Base-by-base conservation (phyloP, 2,888 invertebrate genomes). In the Clostera curtula region DNA sequence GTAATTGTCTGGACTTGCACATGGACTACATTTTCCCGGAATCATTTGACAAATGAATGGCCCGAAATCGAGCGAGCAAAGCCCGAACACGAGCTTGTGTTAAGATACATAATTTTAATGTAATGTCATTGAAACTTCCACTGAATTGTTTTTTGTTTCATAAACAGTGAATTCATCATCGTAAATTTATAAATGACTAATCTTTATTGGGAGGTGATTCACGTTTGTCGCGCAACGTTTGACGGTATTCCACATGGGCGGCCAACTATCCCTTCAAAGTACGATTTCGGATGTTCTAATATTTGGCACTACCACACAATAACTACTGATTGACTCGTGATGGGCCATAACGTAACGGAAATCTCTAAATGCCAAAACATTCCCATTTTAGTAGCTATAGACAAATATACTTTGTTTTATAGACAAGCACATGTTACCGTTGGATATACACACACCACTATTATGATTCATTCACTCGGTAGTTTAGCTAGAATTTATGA, bases 121-220 rank as follows among this genome's bases (percentile, higher is more conserved):
- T n/a, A n/a, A n/a, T n/a, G n/a, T n/a, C n/a, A n/a, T n/a, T n/a
- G n/a, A n/a, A n/a, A n/a, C n/a, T n/a, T n/a, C n/a, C n/a, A n/a
- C n/a, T n/a, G n/a, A n/a, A n/a, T n/a, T n/a, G n/a, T n/a, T n/a
- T n/a, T n/a, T n/a, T 23, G 15, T 6, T 23, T 22, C 15, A 9
- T 30, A 58, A 50, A 49, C 43, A 44, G 41, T 53, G 52, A 50
- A 55, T 58, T 45, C 37, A 48, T 46, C 34, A 48, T 59, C 55
- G 55, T 54, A 55, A 63, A 64, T 70, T 64, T 57, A 65, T 69
- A 67, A 70, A 73, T 79, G 72, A 74, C 66, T 65, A 70, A 70
- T 63, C 59, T 49, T 63, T 61, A 62, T 62, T 59, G 49, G 52
- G 58, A 47, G 49, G 47, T 77, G 75, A 75, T 51, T 77, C 75